Conservation (phyloP, 2,888 invertebrate species). For the Melieria picta region DNA sequence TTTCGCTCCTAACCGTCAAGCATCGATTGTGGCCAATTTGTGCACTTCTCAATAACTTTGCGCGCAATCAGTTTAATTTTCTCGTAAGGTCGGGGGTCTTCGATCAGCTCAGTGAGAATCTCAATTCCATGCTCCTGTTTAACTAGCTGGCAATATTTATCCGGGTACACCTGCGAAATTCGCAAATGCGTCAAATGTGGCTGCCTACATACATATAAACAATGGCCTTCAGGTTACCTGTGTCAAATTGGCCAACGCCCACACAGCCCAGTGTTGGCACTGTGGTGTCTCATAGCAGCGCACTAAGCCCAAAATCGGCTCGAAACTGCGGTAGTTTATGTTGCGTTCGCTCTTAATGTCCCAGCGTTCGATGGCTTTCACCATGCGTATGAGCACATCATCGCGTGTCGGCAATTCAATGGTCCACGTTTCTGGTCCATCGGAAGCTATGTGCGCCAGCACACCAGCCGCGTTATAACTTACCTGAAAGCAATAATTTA, state of each 20-base stretch:
- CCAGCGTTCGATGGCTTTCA: slow-evolving; percentile 88
- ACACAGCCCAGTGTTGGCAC: slow-evolving; percentile 96
- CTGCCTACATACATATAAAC: not conserved
- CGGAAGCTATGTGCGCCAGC: slow-evolving; percentile 93
- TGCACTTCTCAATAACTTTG: slow-evolving; percentile 76
- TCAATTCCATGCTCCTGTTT: slow-evolving; percentile 85
- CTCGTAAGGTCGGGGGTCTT: slow-evolving; percentile 72
- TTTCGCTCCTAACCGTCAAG: slow-evolving; percentile 56
- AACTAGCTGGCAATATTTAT: slow-evolving; percentile 91
- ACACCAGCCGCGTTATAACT: slow-evolving; percentile 97
- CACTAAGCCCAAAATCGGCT: slow-evolving; percentile 89
- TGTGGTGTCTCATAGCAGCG: slow-evolving; percentile 86
- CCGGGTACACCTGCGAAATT: slow-evolving; percentile 72
- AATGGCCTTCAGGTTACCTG: slow-evolving; percentile 57
- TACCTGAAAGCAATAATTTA: slow-evolving; percentile 68
- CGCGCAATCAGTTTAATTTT: slow-evolving; percentile 76
- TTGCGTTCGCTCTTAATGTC: slow-evolving; percentile 86
- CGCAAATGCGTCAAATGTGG: not conserved
- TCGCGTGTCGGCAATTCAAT: slow-evolving; percentile 76
- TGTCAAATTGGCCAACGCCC: slow-evolving; percentile 97
- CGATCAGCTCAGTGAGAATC: slow-evolving; percentile 75
- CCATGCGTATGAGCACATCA: slow-evolving; percentile 79
- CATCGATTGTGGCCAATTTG: slow-evolving; percentile 55
- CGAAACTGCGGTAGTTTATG: slow-evolving; percentile 96
- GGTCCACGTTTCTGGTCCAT: slow-evolving; percentile 86